These are phyloP conservation scores for Empis livida DNA, from an alignment of 2,888 invertebrate species.

Conservation along the genomic window DNA sequence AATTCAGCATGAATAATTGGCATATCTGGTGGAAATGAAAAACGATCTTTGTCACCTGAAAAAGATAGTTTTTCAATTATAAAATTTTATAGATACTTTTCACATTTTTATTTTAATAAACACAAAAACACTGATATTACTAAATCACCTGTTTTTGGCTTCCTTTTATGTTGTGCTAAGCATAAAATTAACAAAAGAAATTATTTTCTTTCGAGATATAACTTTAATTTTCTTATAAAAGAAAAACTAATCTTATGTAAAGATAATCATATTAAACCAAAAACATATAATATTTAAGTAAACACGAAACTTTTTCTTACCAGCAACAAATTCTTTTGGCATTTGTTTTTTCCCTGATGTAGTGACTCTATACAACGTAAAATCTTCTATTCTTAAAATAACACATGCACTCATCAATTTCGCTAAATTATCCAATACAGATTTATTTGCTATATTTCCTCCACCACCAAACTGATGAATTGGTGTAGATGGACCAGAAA, in stretches of 20 bases:
- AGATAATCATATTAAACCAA: background rate
- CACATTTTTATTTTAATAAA: no score
- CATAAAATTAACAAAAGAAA: slow-evolving; percentile 2
- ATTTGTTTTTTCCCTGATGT: slow-evolving; percentile 58
- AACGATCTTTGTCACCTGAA: slow-evolving; percentile 59
- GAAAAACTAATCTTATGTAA: background rate
- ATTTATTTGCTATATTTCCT: slow-evolving; percentile 15
- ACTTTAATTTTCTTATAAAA: background rate
- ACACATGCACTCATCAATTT: slow-evolving; percentile 88
- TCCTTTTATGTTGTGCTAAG: slow-evolving; percentile 44
- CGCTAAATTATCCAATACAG: slow-evolving; percentile 57
- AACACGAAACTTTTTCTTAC: slow-evolving; percentile 39
- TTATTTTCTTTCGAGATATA: background rate
- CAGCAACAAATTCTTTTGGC: slow-evolving; percentile 69
- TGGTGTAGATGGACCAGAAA: slow-evolving; percentile 15
- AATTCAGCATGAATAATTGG: slow-evolving; percentile 91
- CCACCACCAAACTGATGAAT: background rate
- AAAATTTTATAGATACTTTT: no score
- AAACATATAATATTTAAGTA: no score
- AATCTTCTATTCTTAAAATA: slow-evolving; percentile 80
- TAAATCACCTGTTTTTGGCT: slow-evolving; percentile 37
- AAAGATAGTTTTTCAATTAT: slow-evolving; percentile 5
- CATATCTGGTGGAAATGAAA: slow-evolving; percentile 78
- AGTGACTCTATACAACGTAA: slow-evolving; percentile 74
- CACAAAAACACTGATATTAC: no score